Evolutionary conservation across 2,797 vertebrate species (phyloP).

Genomic region (Perodicticus potto): DNA sequence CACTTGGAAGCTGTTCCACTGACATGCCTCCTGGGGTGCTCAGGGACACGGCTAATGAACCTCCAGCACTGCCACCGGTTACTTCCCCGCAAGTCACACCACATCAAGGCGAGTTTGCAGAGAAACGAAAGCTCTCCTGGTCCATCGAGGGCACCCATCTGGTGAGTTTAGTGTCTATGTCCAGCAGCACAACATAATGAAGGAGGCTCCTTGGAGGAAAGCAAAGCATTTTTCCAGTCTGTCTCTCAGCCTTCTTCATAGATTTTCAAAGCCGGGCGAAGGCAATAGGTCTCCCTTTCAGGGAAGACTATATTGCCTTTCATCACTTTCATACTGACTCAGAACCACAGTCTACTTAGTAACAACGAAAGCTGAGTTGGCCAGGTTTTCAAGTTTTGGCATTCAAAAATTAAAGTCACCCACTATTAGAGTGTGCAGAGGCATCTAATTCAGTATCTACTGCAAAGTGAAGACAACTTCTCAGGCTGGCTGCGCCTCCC

Average conservation of each 20-base stretch:
- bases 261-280: constrained; percentile 60
- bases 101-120: constrained; percentile 53
- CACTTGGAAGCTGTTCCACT: constrained; percentile 9
- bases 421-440: background rate
- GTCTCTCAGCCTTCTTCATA: background rate
- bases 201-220: constrained; percentile 58
- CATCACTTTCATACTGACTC: constrained; percentile 40
- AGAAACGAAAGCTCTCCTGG: background rate
- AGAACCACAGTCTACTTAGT: background rate
- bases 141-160: constrained; percentile 31
- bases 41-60: constrained; percentile 18
- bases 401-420: constrained; percentile 30
- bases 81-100: constrained; percentile 52
- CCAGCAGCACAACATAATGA: constrained; percentile 55
- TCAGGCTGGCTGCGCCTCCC: background rate
- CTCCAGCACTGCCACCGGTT: background rate
- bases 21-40: background rate
- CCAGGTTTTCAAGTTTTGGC: background rate
- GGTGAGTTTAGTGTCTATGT: constrained; percentile 10
- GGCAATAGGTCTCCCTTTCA: constrained; percentile 17
- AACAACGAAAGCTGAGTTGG: constrained; percentile 18
- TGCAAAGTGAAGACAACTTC: background rate
- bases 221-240: constrained; percentile 67
- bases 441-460: constrained; percentile 16
- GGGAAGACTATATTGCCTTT: background rate